Conservation (phyloP, 2,888 invertebrate genomes). For the Eupelmus urozonus region DNA sequence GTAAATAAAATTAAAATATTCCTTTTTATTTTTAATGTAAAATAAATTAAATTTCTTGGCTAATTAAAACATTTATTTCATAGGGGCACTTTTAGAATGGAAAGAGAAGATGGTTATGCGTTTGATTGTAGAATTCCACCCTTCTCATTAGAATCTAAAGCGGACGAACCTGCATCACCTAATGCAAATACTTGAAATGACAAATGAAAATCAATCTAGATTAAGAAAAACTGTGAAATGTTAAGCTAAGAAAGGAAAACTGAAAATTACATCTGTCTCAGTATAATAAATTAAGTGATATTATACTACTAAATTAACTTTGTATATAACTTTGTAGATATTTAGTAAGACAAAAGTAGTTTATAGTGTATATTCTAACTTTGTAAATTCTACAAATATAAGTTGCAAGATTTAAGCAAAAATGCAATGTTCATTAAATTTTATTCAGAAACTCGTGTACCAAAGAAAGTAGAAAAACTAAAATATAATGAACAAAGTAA, state of each 20-base stretch:
- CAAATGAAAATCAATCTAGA: conserved; percentile 24
- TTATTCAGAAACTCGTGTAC: conserved; percentile 29
- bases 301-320: conserved; percentile 42
- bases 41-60: background rate
- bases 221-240: conserved; percentile 38
- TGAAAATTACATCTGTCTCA: conserved; percentile 36
- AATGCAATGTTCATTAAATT: conserved; percentile 40
- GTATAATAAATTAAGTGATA: conserved; percentile 53
- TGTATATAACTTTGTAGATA: conserved; percentile 57
- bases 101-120: conserved; percentile 96
- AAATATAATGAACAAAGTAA: conserved; percentile 34
- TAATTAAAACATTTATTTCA: conserved; percentile 27
- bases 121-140: conserved; percentile 99
- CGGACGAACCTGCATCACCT: conserved; percentile 81
- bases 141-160: conserved; percentile 96
- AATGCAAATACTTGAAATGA: conserved; percentile 66
- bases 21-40: background rate
- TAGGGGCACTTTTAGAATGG: conserved; percentile 98
- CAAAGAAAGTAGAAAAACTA: conserved; percentile 29
- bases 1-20: too few relatives aligned
- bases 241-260: conserved; percentile 29
- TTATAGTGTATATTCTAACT: conserved; percentile 42
- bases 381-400: conserved; percentile 53
- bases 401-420: conserved; percentile 25
- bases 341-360: conserved; percentile 34